phyloP scores from a whole-genome alignment of 1,140 invertebrate genomes.

The Polypedilum vanderplanki region DNA sequence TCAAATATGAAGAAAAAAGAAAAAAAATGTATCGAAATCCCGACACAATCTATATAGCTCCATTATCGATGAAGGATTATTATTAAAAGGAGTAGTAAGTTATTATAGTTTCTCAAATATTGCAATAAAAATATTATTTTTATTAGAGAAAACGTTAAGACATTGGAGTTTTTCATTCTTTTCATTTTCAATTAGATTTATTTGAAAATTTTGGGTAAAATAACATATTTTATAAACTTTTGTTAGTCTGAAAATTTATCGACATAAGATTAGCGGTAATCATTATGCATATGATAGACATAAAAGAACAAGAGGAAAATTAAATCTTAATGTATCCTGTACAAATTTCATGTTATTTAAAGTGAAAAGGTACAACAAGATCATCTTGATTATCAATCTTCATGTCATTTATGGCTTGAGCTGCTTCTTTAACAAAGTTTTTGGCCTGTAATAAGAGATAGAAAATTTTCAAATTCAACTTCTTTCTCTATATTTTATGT shows the following conservation, averaged over 20 bases:
- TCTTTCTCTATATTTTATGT: background rate
- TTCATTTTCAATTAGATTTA: no score
- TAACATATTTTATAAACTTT: no score
- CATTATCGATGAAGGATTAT: background rate
- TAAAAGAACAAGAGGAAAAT: no score
- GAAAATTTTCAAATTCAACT: constrained; percentile 21
- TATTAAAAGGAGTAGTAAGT: no score
- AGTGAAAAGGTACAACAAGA: constrained; percentile 62
- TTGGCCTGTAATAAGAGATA: background rate
- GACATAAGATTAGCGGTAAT: no score
- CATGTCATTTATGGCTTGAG: constrained; percentile 52
- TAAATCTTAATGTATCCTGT: background rate
- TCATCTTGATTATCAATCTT: constrained; percentile 72
- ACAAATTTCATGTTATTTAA: constrained; percentile 12
- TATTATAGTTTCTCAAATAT: no score
- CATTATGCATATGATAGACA: no score
- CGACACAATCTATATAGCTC: background rate
- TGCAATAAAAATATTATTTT: no score
- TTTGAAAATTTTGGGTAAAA: no score
- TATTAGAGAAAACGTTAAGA: no score
- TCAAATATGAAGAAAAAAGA: background rate
- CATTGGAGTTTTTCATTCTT: no score
- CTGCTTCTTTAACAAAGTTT: constrained; percentile 27
- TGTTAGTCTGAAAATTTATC: no score
- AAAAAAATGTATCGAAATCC: background rate